These are phyloP conservation scores for Thomomys bottae DNA, from an alignment of 2,113 vertebrate genomes.

Conservation along the genomic window DNA sequence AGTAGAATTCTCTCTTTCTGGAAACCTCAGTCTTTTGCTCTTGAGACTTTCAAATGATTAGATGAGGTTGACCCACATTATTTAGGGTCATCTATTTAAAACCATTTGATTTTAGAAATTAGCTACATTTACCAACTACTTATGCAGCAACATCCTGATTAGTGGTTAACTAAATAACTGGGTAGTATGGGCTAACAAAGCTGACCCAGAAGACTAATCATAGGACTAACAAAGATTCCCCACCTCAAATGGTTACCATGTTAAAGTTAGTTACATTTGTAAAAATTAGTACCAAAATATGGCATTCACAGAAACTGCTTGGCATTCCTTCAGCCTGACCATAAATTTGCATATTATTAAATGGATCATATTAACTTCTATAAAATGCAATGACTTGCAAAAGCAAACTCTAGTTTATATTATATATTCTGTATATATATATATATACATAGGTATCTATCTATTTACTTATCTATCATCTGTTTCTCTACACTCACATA, in stretches of 20 bases:
- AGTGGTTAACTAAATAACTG: slow-evolving; percentile 11
- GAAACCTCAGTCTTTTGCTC: not conserved
- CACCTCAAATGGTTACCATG: not conserved
- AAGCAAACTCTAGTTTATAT: not conserved
- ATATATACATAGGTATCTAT: too few species aligned
- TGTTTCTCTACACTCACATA: too few species aligned
- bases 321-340: not conserved
- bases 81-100: not conserved
- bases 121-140: not conserved
- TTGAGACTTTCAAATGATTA: not conserved
- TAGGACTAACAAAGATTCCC: not conserved
- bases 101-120: not conserved
- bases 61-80: not conserved
- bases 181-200: not conserved
- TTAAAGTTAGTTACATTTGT: not conserved
- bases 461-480: too few species aligned
- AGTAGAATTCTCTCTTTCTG: not conserved
- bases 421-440: not conserved
- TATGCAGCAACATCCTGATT: not conserved
- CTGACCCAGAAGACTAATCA: not conserved
- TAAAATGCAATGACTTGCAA: not conserved
- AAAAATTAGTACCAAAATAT: not conserved
- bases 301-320: not conserved
- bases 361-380: slow-evolving; percentile 2
- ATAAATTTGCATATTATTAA: not conserved